Percentiles rank a stretch among this genome's conserved stretches.
phyloP scores from a whole-genome alignment of 1,140 invertebrate genomes.

The Dufourea novaeangliae region DNA sequence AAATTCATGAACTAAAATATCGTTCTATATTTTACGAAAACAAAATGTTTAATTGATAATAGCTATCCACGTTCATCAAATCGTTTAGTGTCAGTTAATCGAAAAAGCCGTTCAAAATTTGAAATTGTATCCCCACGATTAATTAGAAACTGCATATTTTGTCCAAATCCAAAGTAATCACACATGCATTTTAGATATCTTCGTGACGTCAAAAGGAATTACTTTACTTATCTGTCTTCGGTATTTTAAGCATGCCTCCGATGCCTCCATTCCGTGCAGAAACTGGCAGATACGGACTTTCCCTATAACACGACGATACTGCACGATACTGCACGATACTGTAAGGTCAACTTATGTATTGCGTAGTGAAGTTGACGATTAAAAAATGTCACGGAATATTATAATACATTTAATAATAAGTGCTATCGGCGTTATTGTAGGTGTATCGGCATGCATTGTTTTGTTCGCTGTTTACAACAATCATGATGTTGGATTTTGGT shows the following conservation, averaged over 20 bases:
- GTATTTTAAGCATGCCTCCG: neutral
- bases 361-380: neutral
- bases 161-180: neutral
- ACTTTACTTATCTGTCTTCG: neutral
- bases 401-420: constrained; percentile 47
- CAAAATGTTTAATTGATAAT: neutral
- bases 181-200: neutral
- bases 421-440: constrained; percentile 52
- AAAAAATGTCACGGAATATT: constrained; percentile 31
- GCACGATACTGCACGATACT: neutral
- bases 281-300: too few species aligned
- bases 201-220: neutral
- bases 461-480: constrained; percentile 55
- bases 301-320: too few species aligned
- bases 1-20: neutral
- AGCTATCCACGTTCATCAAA: neutral
- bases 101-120: neutral
- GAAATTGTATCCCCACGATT: neutral
- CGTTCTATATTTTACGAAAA: neutral
- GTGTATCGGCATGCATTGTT: constrained; percentile 58
- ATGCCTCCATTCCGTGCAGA: neutral
- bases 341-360: neutral
- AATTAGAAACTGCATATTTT: neutral
- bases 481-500: constrained; percentile 65
- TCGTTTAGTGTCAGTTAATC: neutral